Percentiles rank a stretch among this genome's conserved stretches.
These are phyloP conservation scores for Thyatira batis DNA, from an alignment of 2,888 invertebrate species.

Conservation along the genomic window DNA sequence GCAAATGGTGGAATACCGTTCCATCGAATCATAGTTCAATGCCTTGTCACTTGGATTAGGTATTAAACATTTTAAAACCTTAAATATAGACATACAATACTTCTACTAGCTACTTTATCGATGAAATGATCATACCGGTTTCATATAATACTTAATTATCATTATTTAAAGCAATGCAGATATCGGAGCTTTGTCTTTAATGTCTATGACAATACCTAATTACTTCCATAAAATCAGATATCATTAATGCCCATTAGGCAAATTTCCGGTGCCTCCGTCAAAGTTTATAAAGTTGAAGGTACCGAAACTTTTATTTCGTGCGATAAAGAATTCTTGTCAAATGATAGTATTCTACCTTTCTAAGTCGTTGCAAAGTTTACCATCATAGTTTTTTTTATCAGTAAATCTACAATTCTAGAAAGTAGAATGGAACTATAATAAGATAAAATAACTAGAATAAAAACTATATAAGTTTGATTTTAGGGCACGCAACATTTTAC, in stretches of 20 bases:
- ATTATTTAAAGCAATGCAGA: neutral
- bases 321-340: neutral
- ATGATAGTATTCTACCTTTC: neutral
- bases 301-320: neutral
- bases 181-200: neutral
- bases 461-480: neutral
- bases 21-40: constrained; percentile 49
- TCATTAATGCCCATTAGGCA: neutral
- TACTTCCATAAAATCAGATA: neutral
- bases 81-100: no score
- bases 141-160: constrained; percentile 16
- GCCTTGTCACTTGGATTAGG: constrained; percentile 28
- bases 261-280: neutral
- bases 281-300: neutral
- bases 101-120: no score
- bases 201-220: no score
- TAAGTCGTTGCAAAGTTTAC: neutral
- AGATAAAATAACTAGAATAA: no score
- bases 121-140: no score
- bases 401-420: neutral
- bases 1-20: constrained; percentile 36
- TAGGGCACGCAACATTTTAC: neutral
- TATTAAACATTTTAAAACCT: constrained; percentile 11
- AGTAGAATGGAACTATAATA: neutral
- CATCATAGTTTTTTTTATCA: neutral